phyloP scores from a whole-genome alignment of 2,797 vertebrate genomes.

The Thaleichthys pacificus region DNA sequence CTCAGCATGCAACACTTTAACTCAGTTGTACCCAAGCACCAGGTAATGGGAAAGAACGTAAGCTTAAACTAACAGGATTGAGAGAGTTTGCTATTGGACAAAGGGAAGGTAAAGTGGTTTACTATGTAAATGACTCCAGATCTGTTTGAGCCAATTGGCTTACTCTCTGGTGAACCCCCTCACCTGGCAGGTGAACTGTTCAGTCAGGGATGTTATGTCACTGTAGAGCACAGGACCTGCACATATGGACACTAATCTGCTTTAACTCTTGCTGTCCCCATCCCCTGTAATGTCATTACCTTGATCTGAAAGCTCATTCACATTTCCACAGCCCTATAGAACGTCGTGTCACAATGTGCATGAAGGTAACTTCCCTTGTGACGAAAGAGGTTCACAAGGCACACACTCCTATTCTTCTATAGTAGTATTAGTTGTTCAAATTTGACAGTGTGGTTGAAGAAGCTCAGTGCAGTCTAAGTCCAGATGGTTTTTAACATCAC shows the following conservation, averaged over 20 bases:
- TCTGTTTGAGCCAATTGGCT: slow-evolving; percentile 42
- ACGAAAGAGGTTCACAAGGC: too few species aligned
- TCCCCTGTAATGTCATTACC: background rate
- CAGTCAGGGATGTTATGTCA: slow-evolving; percentile 32
- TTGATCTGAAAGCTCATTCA: too few species aligned
- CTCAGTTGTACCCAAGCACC: background rate
- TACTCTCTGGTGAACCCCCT: slow-evolving; percentile 24
- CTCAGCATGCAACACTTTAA: slow-evolving; percentile 13
- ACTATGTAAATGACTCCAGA: slow-evolving; percentile 51
- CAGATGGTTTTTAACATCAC: too few species aligned
- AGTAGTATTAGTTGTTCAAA: too few species aligned
- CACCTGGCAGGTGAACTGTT: slow-evolving; percentile 14
- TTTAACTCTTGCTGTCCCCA: background rate
- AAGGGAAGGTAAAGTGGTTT: slow-evolving; percentile 64
- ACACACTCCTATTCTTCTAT: too few species aligned
- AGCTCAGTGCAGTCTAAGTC: too few species aligned
- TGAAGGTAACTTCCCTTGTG: too few species aligned
- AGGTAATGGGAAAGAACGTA: slow-evolving; percentile 40
- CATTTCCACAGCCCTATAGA: too few species aligned
- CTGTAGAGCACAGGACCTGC: slow-evolving; percentile 10
- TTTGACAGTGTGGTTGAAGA: too few species aligned
- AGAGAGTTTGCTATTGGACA: slow-evolving; percentile 55
- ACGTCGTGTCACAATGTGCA: too few species aligned
- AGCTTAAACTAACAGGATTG: slow-evolving; percentile 68
- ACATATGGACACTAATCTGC: slow-evolving; percentile 17